phyloP scores from a whole-genome alignment of 2,888 invertebrate genomes.

The Laothoe populi region DNA sequence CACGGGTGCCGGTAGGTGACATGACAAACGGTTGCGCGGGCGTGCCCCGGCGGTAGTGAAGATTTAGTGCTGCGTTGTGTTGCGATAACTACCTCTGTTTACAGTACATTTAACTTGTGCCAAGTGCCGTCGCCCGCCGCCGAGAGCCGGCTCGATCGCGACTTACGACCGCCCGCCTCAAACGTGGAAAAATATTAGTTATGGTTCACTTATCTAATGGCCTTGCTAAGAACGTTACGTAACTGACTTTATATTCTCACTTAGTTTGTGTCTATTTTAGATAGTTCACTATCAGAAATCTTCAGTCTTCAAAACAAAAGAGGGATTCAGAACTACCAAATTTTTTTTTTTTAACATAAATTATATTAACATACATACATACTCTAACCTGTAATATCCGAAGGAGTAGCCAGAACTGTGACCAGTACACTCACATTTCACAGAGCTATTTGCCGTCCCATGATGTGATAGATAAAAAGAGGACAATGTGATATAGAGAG shows the following conservation, averaged over 20 bases:
- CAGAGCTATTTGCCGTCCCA: no score
- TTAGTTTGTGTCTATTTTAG: neutral
- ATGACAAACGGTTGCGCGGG: constrained; percentile 64
- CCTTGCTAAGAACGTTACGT: constrained; percentile 11
- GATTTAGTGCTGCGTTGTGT: constrained; percentile 72
- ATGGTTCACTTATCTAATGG: constrained; percentile 37
- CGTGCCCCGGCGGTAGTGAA: constrained; percentile 55
- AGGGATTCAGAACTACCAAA: no score
- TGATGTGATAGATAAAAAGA: no score
- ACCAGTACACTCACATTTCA: no score
- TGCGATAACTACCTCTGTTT: constrained; percentile 79
- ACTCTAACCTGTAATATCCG: no score
- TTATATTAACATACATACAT: no score
- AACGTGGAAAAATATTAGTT: constrained; percentile 52
- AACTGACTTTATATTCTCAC: neutral
- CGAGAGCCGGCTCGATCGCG: constrained; percentile 51
- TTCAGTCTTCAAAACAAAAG: no score
- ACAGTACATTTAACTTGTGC: constrained; percentile 81
- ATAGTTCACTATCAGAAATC: no score
- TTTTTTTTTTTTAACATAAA: no score
- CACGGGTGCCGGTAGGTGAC: constrained; percentile 63
- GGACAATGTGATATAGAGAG: no score
- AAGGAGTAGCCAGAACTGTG: no score
- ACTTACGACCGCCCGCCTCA: constrained; percentile 41
- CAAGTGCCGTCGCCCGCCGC: constrained; percentile 58